These are phyloP conservation scores for Girardinus metallicus DNA, from an alignment of 2,797 vertebrate species.

Conservation along the genomic window DNA sequence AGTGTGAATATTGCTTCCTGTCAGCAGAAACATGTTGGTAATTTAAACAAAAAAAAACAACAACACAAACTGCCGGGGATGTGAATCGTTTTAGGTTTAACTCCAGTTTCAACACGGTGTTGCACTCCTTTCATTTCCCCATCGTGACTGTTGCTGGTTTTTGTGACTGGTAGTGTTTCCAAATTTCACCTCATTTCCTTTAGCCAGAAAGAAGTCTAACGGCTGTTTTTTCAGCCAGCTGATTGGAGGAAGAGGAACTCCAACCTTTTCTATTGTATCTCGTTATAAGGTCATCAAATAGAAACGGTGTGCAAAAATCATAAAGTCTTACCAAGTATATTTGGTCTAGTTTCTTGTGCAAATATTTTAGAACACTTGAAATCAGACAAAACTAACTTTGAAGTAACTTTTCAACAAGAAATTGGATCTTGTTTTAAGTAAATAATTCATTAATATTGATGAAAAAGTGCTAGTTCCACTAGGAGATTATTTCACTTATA, in stretches of 20 bases:
- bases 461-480: too few species aligned
- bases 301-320: neutral
- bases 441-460: too few species aligned
- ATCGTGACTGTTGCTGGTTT: neutral
- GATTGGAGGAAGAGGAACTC: too few species aligned
- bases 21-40: neutral
- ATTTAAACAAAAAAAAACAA: neutral
- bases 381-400: too few species aligned
- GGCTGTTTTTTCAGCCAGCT: neutral
- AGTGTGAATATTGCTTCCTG: neutral
- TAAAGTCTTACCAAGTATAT: too few species aligned
- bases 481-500: too few species aligned
- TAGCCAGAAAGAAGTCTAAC: neutral
- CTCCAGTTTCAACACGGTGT: neutral
- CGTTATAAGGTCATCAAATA: neutral
- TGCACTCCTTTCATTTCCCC: neutral
- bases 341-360: too few species aligned
- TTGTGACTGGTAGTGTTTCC: neutral
- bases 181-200: neutral
- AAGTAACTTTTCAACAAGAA: too few species aligned
- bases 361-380: too few species aligned
- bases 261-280: neutral
- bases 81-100: neutral
- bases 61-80: neutral
- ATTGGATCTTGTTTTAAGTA: too few species aligned